Evolutionary conservation across 2,888 invertebrate genomes (phyloP).

Genomic region (Drosophila cognata): DNA sequence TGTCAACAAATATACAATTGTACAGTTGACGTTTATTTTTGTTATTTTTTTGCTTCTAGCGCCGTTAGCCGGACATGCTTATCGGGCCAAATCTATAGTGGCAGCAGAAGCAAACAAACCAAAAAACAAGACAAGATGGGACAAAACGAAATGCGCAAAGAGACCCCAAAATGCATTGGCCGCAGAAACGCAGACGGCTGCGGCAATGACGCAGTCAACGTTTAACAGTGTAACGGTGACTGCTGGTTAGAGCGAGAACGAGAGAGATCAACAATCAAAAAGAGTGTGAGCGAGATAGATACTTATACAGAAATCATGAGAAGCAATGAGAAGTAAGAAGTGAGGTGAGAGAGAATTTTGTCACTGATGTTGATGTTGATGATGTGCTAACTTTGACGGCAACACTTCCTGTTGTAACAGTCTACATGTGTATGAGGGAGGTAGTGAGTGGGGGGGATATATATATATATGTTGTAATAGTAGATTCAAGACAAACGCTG

Average conservation of each 20-base stretch:
- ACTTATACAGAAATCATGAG: not conserved
- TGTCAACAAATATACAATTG: constrained; percentile 31
- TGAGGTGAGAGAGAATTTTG: constrained; percentile 32
- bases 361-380: constrained; percentile 36
- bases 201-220: constrained; percentile 6
- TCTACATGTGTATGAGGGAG: not conserved
- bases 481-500: constrained; percentile 12
- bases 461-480: constrained; percentile 16
- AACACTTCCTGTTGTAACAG: constrained; percentile 47
- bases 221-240: not conserved
- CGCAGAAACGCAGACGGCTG: constrained; percentile 2
- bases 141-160: constrained; percentile 16
- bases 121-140: constrained; percentile 21
- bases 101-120: constrained; percentile 21
- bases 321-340: constrained; percentile 2
- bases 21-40: constrained; percentile 32
- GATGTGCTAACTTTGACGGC: constrained; percentile 53
- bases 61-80: constrained; percentile 52
- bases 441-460: not conserved
- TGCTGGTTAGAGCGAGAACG: not conserved
- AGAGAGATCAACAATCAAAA: constrained; percentile 1
- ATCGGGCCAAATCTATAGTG: constrained; percentile 37
- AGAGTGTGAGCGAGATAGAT: not conserved
- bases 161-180: constrained; percentile 47
- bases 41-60: constrained; percentile 27